A percentile compares a stretch with the other conserved stretches of the same genome.
Conservation (phyloP, 2,888 invertebrate species). For the Dryomyza anilis region DNA sequence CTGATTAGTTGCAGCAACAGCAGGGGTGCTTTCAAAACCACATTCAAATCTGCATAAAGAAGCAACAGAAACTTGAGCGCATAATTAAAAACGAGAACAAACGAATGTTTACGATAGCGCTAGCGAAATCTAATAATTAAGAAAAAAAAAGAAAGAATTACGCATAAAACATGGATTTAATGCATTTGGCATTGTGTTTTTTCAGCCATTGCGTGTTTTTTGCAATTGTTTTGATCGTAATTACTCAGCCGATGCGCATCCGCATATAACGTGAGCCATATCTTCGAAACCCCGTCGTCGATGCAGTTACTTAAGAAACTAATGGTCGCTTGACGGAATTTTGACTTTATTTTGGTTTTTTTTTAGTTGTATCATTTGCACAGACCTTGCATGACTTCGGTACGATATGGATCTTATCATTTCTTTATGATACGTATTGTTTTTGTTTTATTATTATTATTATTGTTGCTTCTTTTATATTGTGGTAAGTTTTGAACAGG, state of each 20-base stretch:
- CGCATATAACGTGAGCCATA: neutral
- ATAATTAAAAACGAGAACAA: too few relatives aligned
- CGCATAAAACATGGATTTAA: neutral
- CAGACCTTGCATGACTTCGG: slow-evolving; percentile 8
- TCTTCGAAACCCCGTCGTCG: too few relatives aligned
- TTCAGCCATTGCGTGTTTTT: neutral
- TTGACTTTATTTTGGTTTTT: neutral
- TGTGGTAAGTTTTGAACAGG: too few relatives aligned
- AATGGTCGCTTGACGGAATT: neutral
- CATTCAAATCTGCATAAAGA: too few relatives aligned
- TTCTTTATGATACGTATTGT: neutral
- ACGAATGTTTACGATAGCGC: too few relatives aligned
- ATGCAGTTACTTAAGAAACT: neutral
- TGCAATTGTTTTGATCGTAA: neutral
- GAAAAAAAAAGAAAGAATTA: neutral
- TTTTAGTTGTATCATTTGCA: neutral
- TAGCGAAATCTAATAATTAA: neutral
- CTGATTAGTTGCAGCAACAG: too few relatives aligned
- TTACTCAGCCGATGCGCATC: slow-evolving; percentile 2
- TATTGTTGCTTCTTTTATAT: too few relatives aligned
- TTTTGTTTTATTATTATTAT: neutral
- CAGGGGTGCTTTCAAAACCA: too few relatives aligned
- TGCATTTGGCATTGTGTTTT: neutral
- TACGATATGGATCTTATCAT: slow-evolving; percentile 19
- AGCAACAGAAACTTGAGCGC: too few relatives aligned